phyloP scores from a whole-genome alignment of 2,888 invertebrate species.

The Philereme vetulata region DNA sequence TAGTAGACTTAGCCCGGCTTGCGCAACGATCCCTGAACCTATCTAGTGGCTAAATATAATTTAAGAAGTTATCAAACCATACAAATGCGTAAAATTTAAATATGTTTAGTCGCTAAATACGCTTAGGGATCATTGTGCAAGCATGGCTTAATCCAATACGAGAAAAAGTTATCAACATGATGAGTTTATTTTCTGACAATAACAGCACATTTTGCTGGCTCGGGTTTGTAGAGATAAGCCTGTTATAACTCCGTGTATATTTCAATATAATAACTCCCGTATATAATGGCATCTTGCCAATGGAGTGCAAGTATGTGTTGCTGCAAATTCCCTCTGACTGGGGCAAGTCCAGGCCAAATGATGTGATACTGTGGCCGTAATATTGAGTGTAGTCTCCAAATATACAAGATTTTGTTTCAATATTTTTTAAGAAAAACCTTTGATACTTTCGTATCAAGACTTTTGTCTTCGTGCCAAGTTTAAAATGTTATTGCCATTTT shows the following conservation, averaged over 20 bases:
- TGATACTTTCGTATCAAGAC: too few relatives aligned
- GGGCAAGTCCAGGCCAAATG: slow-evolving; percentile 26
- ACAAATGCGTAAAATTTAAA: too few relatives aligned
- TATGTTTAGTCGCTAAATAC: too few relatives aligned
- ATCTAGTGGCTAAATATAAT: too few relatives aligned
- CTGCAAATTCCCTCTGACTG: slow-evolving; percentile 30
- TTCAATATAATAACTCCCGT: slow-evolving; percentile 42
- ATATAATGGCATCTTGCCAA: slow-evolving; percentile 40
- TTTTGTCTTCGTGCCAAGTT: too few relatives aligned
- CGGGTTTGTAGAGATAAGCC: slow-evolving; percentile 40
- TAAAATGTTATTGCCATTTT: too few relatives aligned
- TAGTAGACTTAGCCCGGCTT: too few relatives aligned
- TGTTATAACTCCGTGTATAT: slow-evolving; percentile 40
- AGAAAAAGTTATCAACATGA: slow-evolving; percentile 32
- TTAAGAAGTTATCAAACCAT: too few relatives aligned
- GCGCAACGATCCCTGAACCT: too few relatives aligned
- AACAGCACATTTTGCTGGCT: slow-evolving; percentile 39
- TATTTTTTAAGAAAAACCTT: not conserved
- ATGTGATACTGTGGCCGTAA: slow-evolving; percentile 24
- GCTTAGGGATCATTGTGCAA: too few relatives aligned
- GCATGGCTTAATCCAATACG: slow-evolving; percentile 19
- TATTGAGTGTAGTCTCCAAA: slow-evolving; percentile 10
- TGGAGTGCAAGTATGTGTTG: slow-evolving; percentile 36
- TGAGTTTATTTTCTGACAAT: slow-evolving; percentile 32
- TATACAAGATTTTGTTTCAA: not conserved